Evolutionary conservation across 2,113 vertebrate species (phyloP), one percentile per base, ranked within the genome.

Genomic region (Tor tambroides): DNA sequence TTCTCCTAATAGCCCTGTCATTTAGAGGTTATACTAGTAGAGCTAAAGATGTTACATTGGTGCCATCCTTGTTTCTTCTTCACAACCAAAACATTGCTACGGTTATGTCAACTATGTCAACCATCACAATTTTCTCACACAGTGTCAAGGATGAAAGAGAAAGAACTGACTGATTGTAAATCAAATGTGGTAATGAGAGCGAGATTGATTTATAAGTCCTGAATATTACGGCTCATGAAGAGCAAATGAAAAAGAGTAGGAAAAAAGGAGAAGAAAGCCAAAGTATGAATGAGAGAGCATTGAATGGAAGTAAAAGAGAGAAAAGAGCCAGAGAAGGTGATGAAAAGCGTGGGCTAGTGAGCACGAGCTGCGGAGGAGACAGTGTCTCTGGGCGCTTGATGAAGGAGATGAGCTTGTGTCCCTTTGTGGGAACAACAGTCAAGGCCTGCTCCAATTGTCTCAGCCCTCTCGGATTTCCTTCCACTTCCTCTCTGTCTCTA

Each of bases 381-480:
- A 26, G 11, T 54, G 43, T 76, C 83, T 81, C 83, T 51, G 81
- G 84, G 19, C 74, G 17, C 35, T 67, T 79, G 77, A 89, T 86
- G 46, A 69, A 49, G 28, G 72, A 89, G 72, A 83, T 83, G 56
- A 26, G 83, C 43, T 61, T 67, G 15, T 61, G 23, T 80, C 54
- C 56, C 32, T 41, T 74, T 19, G 71, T 63, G 14, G 83, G 35
- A 63, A 61, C 30, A 59, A 38, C 32, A 61, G 30, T 63, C 38
- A 28, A 43, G 65, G n/a, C 19, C 26, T 87, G 74, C 30, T 85
- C 43, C 56, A 56, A n/a, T 83, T 71, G 67, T 85, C 83, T 88
- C 46, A 49, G 72, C 67, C n/a, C 46, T 83, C 79, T 87, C 30
- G 59, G 51, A 78, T 87, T 89, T 85, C 83, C 32, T 5, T 85